These are phyloP conservation scores for Nothocercus nigrocapillus DNA, from an alignment of 2,113 vertebrate species.

Conservation along the genomic window DNA sequence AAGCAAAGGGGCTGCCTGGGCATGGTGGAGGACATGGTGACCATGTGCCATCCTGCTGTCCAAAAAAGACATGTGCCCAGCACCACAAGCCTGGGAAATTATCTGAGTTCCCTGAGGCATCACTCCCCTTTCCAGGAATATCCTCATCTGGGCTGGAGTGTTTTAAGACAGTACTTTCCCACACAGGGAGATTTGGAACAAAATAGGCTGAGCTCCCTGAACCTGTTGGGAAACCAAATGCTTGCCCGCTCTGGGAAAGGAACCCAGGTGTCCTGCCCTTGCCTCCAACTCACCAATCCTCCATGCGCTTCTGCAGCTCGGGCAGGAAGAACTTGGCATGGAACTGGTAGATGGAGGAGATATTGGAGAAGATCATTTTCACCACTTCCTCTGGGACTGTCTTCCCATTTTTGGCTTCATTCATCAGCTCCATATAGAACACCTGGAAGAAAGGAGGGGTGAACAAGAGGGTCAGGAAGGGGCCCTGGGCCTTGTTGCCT, in stretches of 20 bases:
- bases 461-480: neutral
- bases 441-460: slow-evolving; percentile 69
- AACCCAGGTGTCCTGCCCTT: neutral
- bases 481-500: neutral
- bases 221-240: neutral
- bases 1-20: neutral
- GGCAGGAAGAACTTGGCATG: slow-evolving; percentile 88
- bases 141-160: neutral
- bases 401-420: slow-evolving; percentile 80
- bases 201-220: neutral
- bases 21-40: fast-evolving
- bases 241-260: neutral
- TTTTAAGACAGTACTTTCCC: neutral
- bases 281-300: slow-evolving; percentile 79
- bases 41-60: neutral
- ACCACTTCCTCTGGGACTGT: slow-evolving; percentile 86
- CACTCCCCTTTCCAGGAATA: neutral
- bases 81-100: neutral
- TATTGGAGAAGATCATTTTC: slow-evolving; percentile 90
- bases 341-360: slow-evolving; percentile 90
- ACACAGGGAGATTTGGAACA: neutral
- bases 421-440: slow-evolving; percentile 83
- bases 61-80: neutral
- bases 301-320: slow-evolving; percentile 84
- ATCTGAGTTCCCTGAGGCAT: neutral